Evolutionary conservation across 2,113 vertebrate species (phyloP).

Genomic region (Dromiciops gliroides): DNA sequence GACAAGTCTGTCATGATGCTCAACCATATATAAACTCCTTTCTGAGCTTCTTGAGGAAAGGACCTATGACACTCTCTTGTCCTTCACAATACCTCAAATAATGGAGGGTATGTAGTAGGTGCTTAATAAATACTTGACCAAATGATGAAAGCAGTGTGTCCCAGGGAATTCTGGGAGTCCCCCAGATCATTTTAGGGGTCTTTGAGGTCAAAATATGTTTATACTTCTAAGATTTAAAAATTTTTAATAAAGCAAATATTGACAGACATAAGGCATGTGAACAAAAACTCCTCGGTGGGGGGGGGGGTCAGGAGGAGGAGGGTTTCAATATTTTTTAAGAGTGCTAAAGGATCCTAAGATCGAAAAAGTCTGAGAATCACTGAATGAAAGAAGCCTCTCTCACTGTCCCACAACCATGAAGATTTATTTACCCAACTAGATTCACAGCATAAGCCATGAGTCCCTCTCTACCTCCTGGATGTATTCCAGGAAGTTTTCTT

Average conservation of each 20-base stretch:
- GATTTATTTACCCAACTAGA: neutral
- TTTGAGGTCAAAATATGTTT: neutral
- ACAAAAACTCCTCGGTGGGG: neutral
- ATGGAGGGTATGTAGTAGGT: neutral
- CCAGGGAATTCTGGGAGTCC: neutral
- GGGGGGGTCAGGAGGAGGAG: neutral
- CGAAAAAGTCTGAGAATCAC: neutral
- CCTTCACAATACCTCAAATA: neutral
- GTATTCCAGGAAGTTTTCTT: neutral
- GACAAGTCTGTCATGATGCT: neutral
- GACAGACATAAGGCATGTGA: neutral
- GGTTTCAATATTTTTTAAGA: neutral
- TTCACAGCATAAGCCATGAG: neutral
- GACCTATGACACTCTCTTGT: neutral
- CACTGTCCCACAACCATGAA: neutral
- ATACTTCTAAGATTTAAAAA: neutral
- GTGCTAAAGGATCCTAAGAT: neutral
- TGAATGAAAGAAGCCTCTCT: neutral
- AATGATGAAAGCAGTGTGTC: neutral
- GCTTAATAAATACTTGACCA: no score
- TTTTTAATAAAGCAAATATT: neutral
- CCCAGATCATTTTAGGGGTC: neutral
- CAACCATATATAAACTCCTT: neutral
- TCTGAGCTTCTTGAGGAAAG: neutral
- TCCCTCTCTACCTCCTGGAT: neutral